These are phyloP conservation scores for Typhlichthys eigenmanni DNA, from an alignment of 2,797 vertebrate species.

Conservation along the genomic window DNA sequence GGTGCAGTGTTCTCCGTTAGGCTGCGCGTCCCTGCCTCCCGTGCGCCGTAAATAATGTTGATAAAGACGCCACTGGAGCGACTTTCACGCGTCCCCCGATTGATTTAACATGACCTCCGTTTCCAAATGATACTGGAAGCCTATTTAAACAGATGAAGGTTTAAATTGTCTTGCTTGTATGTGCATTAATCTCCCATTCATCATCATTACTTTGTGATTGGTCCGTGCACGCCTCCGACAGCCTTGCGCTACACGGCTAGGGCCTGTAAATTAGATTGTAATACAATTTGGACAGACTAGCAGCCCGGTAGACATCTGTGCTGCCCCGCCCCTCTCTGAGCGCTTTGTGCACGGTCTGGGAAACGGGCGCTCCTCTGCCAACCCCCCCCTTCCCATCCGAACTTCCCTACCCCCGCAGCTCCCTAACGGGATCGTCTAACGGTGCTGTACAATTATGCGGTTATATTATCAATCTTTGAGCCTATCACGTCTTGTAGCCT, in stretches of 20 bases:
- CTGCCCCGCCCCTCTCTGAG: constrained; percentile 84
- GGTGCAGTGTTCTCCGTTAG: constrained; percentile 58
- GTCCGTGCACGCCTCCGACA: constrained; percentile 90
- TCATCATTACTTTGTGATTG: constrained; percentile 98
- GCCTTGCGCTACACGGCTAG: constrained; percentile 84
- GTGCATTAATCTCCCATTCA: constrained; percentile 99
- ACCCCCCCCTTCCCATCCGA: constrained; percentile 60
- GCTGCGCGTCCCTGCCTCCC: constrained; percentile 69
- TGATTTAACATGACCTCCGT: constrained; percentile 99
- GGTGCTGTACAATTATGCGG: constrained; percentile 53
- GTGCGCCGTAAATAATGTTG: constrained; percentile 92
- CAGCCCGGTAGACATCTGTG: constrained; percentile 87
- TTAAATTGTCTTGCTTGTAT: constrained; percentile 98
- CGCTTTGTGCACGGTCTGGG: constrained; percentile 62
- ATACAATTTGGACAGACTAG: constrained; percentile 91
- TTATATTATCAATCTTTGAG: constrained; percentile 56
- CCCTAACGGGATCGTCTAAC: too few species aligned
- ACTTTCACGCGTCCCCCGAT: constrained; percentile 95
- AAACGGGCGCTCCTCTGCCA: constrained; percentile 57
- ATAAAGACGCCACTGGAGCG: constrained; percentile 91
- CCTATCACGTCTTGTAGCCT: constrained; percentile 55
- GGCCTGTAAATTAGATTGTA: constrained; percentile 95
- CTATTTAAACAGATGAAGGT: constrained; percentile 99
- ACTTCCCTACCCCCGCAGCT: neutral
- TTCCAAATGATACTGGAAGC: constrained; percentile 97